A percentile compares a stretch with the other conserved stretches of the same genome.
phyloP scores from a whole-genome alignment of 1,140 invertebrate genomes.

The Kradibia gibbosae region DNA sequence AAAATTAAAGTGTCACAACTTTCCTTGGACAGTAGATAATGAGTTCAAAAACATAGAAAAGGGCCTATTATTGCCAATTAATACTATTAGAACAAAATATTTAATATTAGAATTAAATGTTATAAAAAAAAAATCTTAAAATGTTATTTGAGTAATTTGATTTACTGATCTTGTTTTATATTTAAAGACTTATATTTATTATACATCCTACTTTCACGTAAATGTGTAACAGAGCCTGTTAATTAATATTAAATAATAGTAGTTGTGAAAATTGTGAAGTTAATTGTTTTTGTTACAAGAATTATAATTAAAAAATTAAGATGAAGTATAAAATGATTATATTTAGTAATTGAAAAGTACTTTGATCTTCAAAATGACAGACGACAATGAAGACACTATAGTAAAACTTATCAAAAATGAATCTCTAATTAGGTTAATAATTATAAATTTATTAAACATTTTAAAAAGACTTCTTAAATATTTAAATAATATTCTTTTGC shows the following conservation, averaged over 20 bases:
- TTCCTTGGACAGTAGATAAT: slow-evolving; percentile 72
- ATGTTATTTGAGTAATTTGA: too few species aligned
- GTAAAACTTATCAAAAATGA: slow-evolving; percentile 56
- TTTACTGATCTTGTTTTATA: too few species aligned
- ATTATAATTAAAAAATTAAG: too few species aligned
- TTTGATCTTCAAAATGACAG: slow-evolving; percentile 63
- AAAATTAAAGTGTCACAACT: slow-evolving; percentile 73
- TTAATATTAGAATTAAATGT: slow-evolving; percentile 64
- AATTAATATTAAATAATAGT: too few species aligned
- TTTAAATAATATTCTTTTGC: slow-evolving; percentile 38
- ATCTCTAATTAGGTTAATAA: slow-evolving; percentile 12
- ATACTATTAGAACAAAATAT: slow-evolving; percentile 61
- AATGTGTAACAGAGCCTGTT: too few species aligned
- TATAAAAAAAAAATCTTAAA: slow-evolving; percentile 53
- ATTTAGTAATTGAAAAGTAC: not conserved
- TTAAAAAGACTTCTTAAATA: slow-evolving; percentile 16
- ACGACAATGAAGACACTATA: slow-evolving; percentile 60
- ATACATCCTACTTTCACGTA: too few species aligned
- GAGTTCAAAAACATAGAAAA: slow-evolving; percentile 53
- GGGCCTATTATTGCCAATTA: slow-evolving; percentile 61
- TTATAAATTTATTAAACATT: not conserved
- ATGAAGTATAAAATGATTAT: not conserved
- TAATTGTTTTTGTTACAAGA: too few species aligned
- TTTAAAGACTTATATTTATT: too few species aligned
- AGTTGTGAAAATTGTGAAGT: too few species aligned